Conservation (phyloP, 2,113 vertebrate species). For the cat (Felis catus) region DNA sequence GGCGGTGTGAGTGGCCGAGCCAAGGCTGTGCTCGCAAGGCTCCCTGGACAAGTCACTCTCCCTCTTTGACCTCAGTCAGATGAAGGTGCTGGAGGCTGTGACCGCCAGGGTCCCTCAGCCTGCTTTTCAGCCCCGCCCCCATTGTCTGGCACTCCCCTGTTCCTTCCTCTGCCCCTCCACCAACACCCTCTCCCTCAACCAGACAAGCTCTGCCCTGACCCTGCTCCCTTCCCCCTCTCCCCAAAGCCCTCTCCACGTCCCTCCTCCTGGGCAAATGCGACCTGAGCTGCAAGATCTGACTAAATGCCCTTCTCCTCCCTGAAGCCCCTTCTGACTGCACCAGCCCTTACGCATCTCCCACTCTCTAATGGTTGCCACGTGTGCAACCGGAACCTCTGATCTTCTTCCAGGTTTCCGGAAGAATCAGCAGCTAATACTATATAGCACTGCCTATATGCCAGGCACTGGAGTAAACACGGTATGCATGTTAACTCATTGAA, state of each 20-base stretch:
- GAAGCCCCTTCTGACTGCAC: neutral
- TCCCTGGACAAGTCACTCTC: neutral
- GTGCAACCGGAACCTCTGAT: neutral
- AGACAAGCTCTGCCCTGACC: neutral
- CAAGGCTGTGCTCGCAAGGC: neutral
- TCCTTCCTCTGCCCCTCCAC: neutral
- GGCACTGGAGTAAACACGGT: neutral
- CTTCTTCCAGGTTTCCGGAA: neutral
- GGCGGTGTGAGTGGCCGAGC: neutral
- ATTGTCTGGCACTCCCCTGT: too few species aligned
- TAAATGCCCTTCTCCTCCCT: neutral
- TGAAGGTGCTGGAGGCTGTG: neutral
- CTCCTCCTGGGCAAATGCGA: neutral
- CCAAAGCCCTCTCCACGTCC: neutral
- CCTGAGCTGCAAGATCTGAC: neutral
- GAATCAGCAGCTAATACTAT: neutral
- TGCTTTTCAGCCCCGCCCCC: neutral
- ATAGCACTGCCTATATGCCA: neutral
- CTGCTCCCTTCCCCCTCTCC: neutral
- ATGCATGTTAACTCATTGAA: neutral
- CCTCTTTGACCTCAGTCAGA: neutral
- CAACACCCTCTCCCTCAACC: neutral
- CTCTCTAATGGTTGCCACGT: neutral
- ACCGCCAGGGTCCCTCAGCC: neutral
- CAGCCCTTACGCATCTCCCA: neutral